A percentile compares a stretch with the other conserved stretches of the same genome.
These are phyloP conservation scores for Macroteleia sp. DNA, from an alignment of 2,888 invertebrate genomes.

Conservation along the genomic window DNA sequence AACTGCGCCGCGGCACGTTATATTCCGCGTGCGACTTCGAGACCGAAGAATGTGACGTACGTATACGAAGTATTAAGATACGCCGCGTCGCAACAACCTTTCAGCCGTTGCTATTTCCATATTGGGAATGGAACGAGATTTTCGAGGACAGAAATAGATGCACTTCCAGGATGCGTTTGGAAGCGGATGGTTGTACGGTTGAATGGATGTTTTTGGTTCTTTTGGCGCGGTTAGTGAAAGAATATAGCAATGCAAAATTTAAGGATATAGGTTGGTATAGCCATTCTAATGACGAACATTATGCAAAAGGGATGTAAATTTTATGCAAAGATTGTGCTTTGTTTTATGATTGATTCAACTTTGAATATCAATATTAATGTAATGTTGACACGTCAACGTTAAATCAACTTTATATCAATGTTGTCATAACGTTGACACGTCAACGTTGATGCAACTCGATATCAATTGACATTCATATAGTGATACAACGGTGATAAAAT, in stretches of 20 bases:
- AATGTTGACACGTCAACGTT: no score
- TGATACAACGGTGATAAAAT: no score
- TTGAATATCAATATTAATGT: no score
- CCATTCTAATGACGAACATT: not conserved
- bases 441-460: no score
- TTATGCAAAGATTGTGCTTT: not conserved
- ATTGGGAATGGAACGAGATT: conserved; percentile 62
- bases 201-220: not conserved
- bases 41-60: conserved; percentile 72
- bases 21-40: conserved; percentile 74
- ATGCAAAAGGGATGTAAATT: not conserved
- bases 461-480: no score
- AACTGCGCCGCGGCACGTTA: conserved; percentile 74
- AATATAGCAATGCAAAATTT: no score
- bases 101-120: conserved; percentile 66
- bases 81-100: conserved; percentile 62
- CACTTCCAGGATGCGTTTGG: conserved; percentile 42
- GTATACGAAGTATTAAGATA: conserved; percentile 60
- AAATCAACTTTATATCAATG: no score
- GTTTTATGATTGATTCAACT: no score
- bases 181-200: not conserved
- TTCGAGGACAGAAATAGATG: conserved; percentile 50
- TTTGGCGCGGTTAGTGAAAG: not conserved
- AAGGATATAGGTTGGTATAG: not conserved
- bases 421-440: no score